Percentiles rank a stretch among this genome's conserved stretches.
These are phyloP conservation scores for Tragelaphus scriptus DNA, from an alignment of 2,113 vertebrate genomes.

Conservation along the genomic window DNA sequence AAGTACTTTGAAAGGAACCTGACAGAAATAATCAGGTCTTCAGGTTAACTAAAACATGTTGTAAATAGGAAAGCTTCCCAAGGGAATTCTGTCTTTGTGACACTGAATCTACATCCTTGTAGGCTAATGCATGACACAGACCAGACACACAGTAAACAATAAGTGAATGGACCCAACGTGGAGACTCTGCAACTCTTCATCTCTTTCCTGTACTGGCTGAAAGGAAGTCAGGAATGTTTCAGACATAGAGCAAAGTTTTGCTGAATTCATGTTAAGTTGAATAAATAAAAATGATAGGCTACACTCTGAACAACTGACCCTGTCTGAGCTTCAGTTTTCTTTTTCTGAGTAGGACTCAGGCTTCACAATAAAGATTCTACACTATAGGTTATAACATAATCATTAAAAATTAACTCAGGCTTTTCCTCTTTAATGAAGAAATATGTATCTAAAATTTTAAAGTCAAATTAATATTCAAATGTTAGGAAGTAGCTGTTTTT, in stretches of 20 bases:
- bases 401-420: not conserved
- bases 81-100: not conserved
- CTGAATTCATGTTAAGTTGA: not conserved
- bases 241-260: not conserved
- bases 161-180: rapidly evolving
- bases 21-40: not conserved
- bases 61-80: not conserved
- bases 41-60: not conserved
- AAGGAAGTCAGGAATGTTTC: not conserved
- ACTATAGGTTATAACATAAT: not conserved
- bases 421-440: not conserved
- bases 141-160: rapidly evolving
- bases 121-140: not conserved
- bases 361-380: not conserved
- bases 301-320: not conserved
- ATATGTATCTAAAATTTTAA: not conserved
- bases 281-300: not conserved
- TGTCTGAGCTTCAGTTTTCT: not conserved
- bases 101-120: not conserved
- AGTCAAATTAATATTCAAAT: not conserved
- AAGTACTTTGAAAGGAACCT: not conserved
- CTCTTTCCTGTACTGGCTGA: not conserved
- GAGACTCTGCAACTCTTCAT: not conserved
- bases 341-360: not conserved
- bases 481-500: not conserved